Evolutionary conservation across 1,140 invertebrate species (phyloP).

Genomic region (Mycetomoellerius zeteki): DNA sequence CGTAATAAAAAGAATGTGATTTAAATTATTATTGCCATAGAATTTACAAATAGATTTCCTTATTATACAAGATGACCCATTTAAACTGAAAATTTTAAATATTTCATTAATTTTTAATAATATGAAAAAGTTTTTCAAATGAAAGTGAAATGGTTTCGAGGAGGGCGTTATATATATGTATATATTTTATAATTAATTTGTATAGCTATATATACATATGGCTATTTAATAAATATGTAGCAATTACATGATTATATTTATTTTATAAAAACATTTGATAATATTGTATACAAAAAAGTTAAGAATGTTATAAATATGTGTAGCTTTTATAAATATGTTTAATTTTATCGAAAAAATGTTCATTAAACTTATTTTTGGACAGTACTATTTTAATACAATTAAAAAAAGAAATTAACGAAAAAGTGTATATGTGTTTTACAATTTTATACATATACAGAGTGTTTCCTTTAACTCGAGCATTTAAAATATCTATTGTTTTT

Average conservation of each 20-base stretch:
- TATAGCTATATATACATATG: background rate
- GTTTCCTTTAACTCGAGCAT: too few relatives aligned
- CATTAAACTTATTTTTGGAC: background rate
- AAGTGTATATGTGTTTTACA: background rate
- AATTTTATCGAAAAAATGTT: slow-evolving; percentile 15
- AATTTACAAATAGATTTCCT: slow-evolving; percentile 67
- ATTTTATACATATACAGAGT: too few relatives aligned
- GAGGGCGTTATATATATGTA: background rate
- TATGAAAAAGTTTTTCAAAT: too few relatives aligned
- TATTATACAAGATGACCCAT: background rate
- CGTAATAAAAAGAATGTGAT: slow-evolving; percentile 18
- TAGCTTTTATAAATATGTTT: slow-evolving; percentile 8
- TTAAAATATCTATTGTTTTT: too few relatives aligned
- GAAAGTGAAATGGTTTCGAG: too few relatives aligned
- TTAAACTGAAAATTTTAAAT: too few relatives aligned
- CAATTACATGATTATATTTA: slow-evolving; percentile 16
- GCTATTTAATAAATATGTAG: slow-evolving; percentile 21
- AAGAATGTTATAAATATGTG: slow-evolving; percentile 28
- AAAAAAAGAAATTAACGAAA: slow-evolving; percentile 4
- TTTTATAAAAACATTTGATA: slow-evolving; percentile 46
- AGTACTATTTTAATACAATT: slow-evolving; percentile 12
- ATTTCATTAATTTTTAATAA: too few relatives aligned
- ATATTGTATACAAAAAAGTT: slow-evolving; percentile 40
- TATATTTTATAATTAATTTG: background rate
- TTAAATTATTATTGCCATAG: slow-evolving; percentile 22